Evolutionary conservation across 1,140 invertebrate genomes (phyloP), one percentile per base, ranked within the genome.

Genomic region (Rhyacophila brunnea): DNA sequence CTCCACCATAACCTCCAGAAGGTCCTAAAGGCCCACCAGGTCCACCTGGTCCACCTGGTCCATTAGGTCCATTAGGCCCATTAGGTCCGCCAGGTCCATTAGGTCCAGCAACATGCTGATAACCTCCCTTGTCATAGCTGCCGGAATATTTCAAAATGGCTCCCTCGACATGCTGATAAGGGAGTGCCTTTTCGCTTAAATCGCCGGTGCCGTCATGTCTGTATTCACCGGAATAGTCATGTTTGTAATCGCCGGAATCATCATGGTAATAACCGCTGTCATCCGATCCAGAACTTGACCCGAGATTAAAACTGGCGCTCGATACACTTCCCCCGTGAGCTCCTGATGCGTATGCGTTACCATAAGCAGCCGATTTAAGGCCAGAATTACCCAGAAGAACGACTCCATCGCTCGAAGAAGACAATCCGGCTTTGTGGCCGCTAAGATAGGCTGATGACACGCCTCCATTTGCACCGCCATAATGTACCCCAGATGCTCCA

Each of bases 221-320:
- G 46, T 63, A 64, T 40, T 60, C 63, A 57, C 66, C 71, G 10
- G 66, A 59, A 59, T 70, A 62, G 35, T 67, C 65, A 35, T 62
- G 54, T 32, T 67, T 57, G 56, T 74, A 76, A 18, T 69, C 65
- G 43, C 73, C 74, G n/a, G 70, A 70, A 58, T 70, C 67, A 40
- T 71, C 71, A 38, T 70, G 66, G 23, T 67, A 54, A 35, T 74
- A 71, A 43, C 73, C 72, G 19, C 78, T 77, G 11, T 75, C 71
- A 7, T 71, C 66, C 1, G 11, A 11, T 23, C 44, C 34, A 9
- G 13, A 36, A 11, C 14, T 13, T 15, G 9, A 35, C 7, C 38
- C 47, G 11, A 40, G n/a, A 35, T 38, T 51, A n/a, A 51, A 58
- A 45, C 49, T 52, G 34, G 54, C 13, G 14, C 45, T 57, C n/a